Evolutionary conservation across 2,797 vertebrate genomes (phyloP).

Genomic region (Tadarida brasiliensis): DNA sequence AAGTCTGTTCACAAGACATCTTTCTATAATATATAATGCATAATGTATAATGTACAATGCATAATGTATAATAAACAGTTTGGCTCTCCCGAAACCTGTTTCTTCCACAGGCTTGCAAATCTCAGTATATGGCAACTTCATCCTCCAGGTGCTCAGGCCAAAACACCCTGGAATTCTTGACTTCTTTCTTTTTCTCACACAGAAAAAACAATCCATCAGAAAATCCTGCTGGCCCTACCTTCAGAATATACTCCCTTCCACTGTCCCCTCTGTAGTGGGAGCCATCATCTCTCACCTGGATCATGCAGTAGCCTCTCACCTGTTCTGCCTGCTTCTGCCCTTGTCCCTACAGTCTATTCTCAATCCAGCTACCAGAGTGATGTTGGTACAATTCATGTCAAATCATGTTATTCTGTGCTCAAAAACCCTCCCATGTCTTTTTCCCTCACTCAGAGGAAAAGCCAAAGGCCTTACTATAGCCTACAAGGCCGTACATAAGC

Average conservation of each 20-base stretch:
- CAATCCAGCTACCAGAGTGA: background rate
- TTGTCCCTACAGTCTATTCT: background rate
- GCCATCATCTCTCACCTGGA: background rate
- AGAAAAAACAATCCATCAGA: background rate
- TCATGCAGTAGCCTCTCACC: background rate
- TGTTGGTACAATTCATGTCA: background rate
- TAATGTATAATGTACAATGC: too few relatives aligned
- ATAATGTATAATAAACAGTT: too few relatives aligned
- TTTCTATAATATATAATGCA: background rate
- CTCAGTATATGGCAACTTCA: background rate
- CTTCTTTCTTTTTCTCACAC: background rate
- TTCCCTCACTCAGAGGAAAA: background rate
- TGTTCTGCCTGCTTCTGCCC: background rate
- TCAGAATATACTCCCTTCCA: background rate
- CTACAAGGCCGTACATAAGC: background rate
- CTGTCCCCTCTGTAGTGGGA: background rate
- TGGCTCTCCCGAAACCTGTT: background rate
- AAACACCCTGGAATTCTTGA: background rate
- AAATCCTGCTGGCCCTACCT: background rate
- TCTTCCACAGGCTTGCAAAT: background rate
- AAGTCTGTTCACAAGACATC: background rate
- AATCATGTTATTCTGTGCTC: background rate
- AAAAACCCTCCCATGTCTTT: background rate
- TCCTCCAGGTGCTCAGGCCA: background rate
- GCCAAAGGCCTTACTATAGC: background rate